Base-by-base conservation (phyloP, 2,888 invertebrate genomes). In the Drosophila parthenogenetica region DNA sequence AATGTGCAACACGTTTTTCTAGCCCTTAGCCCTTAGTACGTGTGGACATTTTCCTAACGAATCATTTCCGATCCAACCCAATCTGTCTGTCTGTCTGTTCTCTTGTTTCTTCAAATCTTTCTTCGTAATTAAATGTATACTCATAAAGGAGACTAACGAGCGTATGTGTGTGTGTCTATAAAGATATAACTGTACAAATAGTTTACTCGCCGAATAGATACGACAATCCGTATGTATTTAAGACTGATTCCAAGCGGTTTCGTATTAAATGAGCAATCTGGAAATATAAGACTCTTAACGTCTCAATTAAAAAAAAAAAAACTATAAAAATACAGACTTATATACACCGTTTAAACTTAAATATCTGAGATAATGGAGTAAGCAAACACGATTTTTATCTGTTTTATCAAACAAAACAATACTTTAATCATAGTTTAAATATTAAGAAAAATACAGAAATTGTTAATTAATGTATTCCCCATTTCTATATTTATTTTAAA, bases 1-100 rank as follows among this genome's bases (percentile, higher is more conserved):
- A 61, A 79, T 79, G 70, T 49, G 37, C 14, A 48, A 60, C 84
- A 84, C 84, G 84, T 65, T 51, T 29, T 29, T 11, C 17, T 7
- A 13, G n/a, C 17, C 16, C 43, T 29, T 22, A 0, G n/a, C n/a
- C n/a, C n/a, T n/a, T 29, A 25, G 40, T 42, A n/a, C 54, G 40
- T 40, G 62, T 64, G 57, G 32, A 49, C 48, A 61, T 45, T 57
- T 58, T n/a, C 14, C 55, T 53, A 63, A 71, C 62, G 59, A 63
- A 63, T 14, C 53, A 63, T 72, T 74, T 74, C 74, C 74, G 74
- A 74, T 72, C 13, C 35, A 3, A 35, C 4, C 11, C 35, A 11
- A 35, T 13, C 35, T 35, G 35, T 29, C 29, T 29, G 8, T 13
- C 32, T 3, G 5, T 22, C 29, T 14, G 7, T 50, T 39, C 25